phyloP scores from a whole-genome alignment of 2,797 vertebrate genomes.

The Leucoraja ocellata region DNA sequence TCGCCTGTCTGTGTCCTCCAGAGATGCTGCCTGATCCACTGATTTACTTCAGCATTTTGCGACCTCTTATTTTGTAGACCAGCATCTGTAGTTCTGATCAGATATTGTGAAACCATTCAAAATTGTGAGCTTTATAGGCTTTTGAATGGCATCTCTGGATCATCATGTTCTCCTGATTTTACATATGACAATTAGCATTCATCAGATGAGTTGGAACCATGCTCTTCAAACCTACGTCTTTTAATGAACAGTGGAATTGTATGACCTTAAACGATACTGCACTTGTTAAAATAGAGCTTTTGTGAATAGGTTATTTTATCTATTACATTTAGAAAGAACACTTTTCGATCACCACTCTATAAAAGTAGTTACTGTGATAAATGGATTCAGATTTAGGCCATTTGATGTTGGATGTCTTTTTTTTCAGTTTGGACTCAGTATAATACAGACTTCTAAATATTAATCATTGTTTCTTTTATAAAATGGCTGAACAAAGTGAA shows the following conservation, averaged over 20 bases:
- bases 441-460: not conserved
- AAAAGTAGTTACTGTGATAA: not conserved
- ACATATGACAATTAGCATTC: not conserved
- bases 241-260: not conserved
- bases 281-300: not conserved
- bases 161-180: not conserved
- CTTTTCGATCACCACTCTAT: not conserved
- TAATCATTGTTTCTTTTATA: not conserved
- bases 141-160: not conserved
- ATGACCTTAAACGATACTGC: not conserved
- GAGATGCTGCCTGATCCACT: too few species aligned
- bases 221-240: not conserved
- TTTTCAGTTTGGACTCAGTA: not conserved
- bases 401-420: not conserved
- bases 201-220: not conserved
- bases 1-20: too few species aligned
- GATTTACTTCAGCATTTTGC: too few species aligned
- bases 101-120: not conserved
- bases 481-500: conserved; percentile 12
- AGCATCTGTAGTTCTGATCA: too few species aligned
- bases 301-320: not conserved
- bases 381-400: not conserved
- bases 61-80: too few species aligned
- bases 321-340: not conserved
- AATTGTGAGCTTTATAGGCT: not conserved